Evolutionary conservation across 2,113 vertebrate genomes (phyloP), one percentile per base, ranked within the genome.

Genomic region (Eonycteris spelaea): DNA sequence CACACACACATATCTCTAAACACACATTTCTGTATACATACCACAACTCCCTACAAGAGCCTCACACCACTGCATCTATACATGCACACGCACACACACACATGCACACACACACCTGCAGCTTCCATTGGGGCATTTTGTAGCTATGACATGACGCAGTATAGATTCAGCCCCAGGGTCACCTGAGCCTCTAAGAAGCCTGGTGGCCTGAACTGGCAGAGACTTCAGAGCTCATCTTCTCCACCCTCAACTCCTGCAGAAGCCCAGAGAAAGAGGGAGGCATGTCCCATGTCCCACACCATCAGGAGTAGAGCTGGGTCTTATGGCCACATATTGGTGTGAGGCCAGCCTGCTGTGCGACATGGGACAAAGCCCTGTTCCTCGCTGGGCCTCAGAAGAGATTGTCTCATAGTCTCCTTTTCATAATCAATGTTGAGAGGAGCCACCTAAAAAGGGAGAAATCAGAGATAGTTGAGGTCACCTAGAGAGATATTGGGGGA

Each of bases 241-340:
- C 7, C 19, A 12, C 26, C 13, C 59, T 24, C 2, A 16, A 77
- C 55, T 65, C 43, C 8, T 8, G 3, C 43, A 35, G 70, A 79
- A 61, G 45, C 48, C 30, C 65, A 30, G 63, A 57, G 77, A 6
- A 7, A 3, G 35, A 45, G 18, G 40, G 24, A 3, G 14, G 1
- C 6, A 0, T 19, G 8, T 33, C 61, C 79, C 53, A n/a, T 0
- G 1, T 45, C 35, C 61, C 11, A 18, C 0, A 3, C 11, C 55
- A 33, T 28, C 11, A 24, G 9, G 48, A 68, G 19, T 24, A 59
- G 59, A 71, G 57, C n/a, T 57, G 38, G 22, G 45, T 7, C 16
- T 19, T n/a, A 8, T 0, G 0, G 45, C 7, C 59, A 87, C 28
- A 19, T 0, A 0, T 0, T 3, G 26, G 7, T 19, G 28, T 18